Conservation (phyloP, 2,113 vertebrate genomes). For the Heteronetta atricapilla region DNA sequence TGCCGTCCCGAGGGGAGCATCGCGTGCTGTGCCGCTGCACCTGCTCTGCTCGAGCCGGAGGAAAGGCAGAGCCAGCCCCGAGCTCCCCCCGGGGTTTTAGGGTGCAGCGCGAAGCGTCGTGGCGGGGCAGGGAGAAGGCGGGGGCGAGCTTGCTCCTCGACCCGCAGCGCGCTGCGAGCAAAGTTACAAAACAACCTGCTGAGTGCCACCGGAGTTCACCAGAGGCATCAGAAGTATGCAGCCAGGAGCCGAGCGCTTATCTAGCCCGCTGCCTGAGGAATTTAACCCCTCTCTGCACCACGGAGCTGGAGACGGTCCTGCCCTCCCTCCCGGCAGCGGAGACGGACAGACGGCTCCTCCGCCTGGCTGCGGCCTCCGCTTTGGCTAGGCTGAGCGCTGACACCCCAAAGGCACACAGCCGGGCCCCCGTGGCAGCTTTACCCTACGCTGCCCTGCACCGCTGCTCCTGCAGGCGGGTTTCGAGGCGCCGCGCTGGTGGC, state of each 20-base stretch:
- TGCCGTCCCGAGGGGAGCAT: not conserved
- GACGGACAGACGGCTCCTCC: not conserved
- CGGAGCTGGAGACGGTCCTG: not conserved
- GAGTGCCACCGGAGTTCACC: not conserved
- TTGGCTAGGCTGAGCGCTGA: not conserved
- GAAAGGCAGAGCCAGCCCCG: not conserved
- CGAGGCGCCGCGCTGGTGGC: rapidly evolving
- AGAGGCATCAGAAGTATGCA: constrained; percentile 52
- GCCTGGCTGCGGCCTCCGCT: not conserved
- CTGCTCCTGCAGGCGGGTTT: not conserved
- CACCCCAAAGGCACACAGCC: rapidly evolving
- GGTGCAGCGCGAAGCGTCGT: not conserved
- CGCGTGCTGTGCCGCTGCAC: rapidly evolving
- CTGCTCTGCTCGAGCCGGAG: not conserved
- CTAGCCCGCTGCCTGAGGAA: not conserved
- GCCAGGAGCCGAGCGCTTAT: not conserved
- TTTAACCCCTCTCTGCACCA: not conserved
- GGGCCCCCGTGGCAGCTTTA: not conserved
- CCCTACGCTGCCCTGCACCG: not conserved
- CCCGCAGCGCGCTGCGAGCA: not conserved
- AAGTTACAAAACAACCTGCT: constrained; percentile 51
- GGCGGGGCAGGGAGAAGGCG: not conserved
- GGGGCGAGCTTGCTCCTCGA: not conserved
- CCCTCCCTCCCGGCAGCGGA: not conserved
- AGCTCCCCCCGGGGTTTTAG: not conserved